These are phyloP conservation scores for Callorhinus ursinus DNA, from an alignment of 2,113 vertebrate species.

Conservation along the genomic window DNA sequence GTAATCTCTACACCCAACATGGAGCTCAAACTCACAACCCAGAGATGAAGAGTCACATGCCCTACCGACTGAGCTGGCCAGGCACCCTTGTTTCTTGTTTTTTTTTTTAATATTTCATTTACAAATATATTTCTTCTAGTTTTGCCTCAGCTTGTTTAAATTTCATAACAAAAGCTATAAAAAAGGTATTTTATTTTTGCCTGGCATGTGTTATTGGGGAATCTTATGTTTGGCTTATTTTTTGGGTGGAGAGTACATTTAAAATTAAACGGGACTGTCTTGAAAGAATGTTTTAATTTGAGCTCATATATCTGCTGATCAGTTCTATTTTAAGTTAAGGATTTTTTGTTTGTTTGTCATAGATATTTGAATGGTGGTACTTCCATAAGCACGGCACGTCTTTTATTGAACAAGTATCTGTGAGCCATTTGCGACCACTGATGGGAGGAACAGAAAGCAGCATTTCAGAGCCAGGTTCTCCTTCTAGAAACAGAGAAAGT, in stretches of 20 bases:
- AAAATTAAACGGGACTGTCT: background rate
- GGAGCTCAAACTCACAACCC: background rate
- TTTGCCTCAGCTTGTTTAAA: conserved; percentile 47
- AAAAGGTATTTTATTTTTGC: conserved; percentile 32
- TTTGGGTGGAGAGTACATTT: background rate
- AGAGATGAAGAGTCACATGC: background rate
- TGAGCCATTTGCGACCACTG: conserved; percentile 95
- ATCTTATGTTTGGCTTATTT: conserved; percentile 29
- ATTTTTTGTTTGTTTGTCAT: conserved; percentile 66
- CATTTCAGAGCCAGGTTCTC: conserved; percentile 89
- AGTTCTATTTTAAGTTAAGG: background rate
- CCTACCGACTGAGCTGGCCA: background rate
- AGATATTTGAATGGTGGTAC: conserved; percentile 99
- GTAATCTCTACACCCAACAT: background rate
- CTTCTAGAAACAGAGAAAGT: conserved; percentile 88
- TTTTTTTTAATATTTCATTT: conserved; percentile 54
- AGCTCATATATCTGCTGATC: conserved; percentile 23
- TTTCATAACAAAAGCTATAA: conserved; percentile 10
- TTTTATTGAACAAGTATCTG: conserved; percentile 98
- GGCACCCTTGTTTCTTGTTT: background rate
- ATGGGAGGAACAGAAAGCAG: conserved; percentile 93
- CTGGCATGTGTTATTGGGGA: background rate
- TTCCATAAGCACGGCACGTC: conserved; percentile 98
- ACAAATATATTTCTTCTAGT: background rate
- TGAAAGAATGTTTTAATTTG: background rate